A percentile compares a stretch with the other conserved stretches of the same genome.
Evolutionary conservation across 2,888 invertebrate species (phyloP).

Genomic region (Eurytoma californica): DNA sequence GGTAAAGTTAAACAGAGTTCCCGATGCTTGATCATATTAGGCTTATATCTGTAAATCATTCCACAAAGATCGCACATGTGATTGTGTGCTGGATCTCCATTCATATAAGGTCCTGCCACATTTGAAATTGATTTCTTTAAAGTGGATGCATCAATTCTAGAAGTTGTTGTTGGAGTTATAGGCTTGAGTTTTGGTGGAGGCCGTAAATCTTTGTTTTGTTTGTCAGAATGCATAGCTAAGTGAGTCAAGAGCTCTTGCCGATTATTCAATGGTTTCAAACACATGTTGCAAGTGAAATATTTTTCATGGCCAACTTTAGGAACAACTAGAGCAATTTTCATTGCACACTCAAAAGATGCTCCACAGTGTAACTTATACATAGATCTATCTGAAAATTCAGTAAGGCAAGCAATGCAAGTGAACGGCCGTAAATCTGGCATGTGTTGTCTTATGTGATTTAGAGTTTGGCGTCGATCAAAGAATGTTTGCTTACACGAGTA

Average conservation of each 20-base stretch:
- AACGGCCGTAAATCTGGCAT: constrained; percentile 70
- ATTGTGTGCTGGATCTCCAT: constrained; percentile 70
- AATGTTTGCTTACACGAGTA: constrained; percentile 69
- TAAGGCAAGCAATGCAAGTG: constrained; percentile 72
- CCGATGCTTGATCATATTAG: constrained; percentile 69
- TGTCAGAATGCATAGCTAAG: constrained; percentile 67
- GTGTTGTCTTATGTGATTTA: constrained; percentile 72
- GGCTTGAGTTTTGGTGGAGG: constrained; percentile 63
- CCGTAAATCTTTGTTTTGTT: constrained; percentile 63
- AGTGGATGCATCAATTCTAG: constrained; percentile 25
- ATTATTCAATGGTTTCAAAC: constrained; percentile 66
- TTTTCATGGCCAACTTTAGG: constrained; percentile 70
- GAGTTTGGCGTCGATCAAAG: constrained; percentile 67
- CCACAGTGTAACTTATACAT: constrained; percentile 71
- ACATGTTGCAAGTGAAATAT: constrained; percentile 74
- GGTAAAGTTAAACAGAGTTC: constrained; percentile 64
- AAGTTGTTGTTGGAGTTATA: constrained; percentile 34
- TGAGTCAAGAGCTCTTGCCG: constrained; percentile 69
- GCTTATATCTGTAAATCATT: constrained; percentile 72
- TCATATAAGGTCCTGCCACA: constrained; percentile 65
- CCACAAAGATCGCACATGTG: constrained; percentile 70
- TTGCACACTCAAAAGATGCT: constrained; percentile 77
- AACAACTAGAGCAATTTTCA: constrained; percentile 75
- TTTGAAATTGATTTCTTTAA: not conserved
- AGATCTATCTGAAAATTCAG: constrained; percentile 69